These are phyloP conservation scores for Esperia sulphurella DNA, from an alignment of 2,888 invertebrate genomes.

Conservation along the genomic window DNA sequence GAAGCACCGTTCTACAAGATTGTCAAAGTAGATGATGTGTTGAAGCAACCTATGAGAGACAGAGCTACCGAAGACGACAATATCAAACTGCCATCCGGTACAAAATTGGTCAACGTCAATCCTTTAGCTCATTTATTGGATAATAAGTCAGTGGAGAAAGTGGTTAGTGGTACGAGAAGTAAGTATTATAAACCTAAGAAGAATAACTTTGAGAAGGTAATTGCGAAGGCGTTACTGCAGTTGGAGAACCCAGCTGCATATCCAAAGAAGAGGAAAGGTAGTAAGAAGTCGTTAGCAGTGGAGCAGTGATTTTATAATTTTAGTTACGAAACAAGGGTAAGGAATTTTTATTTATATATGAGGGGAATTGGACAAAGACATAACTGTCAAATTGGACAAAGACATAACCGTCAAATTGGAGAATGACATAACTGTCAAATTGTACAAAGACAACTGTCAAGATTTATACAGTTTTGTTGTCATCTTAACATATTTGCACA, in stretches of 20 bases:
- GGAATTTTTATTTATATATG: too few species aligned
- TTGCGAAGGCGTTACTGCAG: constrained; percentile 45
- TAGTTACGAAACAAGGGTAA: too few species aligned
- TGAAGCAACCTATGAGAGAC: neutral
- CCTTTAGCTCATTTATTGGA: constrained; percentile 59
- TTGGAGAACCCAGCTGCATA: constrained; percentile 20
- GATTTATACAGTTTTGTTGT: too few species aligned
- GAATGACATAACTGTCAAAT: too few species aligned
- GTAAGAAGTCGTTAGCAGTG: neutral
- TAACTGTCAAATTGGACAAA: too few species aligned
- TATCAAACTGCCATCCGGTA: constrained; percentile 45
- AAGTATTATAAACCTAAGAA: constrained; percentile 45
- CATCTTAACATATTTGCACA: too few species aligned
- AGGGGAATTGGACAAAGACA: too few species aligned
- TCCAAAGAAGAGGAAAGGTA: neutral
- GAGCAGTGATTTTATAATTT: neutral
- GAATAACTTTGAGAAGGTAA: constrained; percentile 36
- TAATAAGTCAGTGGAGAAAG: constrained; percentile 30
- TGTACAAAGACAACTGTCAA: too few species aligned
- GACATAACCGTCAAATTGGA: too few species aligned
- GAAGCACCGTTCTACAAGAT: constrained; percentile 64
- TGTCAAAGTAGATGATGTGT: constrained; percentile 46
- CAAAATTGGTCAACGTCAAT: constrained; percentile 52
- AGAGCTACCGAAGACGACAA: constrained; percentile 4
- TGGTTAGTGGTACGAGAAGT: constrained; percentile 25